These are phyloP conservation scores for Tenrec ecaudatus DNA, from an alignment of 2,113 vertebrate species.

Conservation along the genomic window DNA sequence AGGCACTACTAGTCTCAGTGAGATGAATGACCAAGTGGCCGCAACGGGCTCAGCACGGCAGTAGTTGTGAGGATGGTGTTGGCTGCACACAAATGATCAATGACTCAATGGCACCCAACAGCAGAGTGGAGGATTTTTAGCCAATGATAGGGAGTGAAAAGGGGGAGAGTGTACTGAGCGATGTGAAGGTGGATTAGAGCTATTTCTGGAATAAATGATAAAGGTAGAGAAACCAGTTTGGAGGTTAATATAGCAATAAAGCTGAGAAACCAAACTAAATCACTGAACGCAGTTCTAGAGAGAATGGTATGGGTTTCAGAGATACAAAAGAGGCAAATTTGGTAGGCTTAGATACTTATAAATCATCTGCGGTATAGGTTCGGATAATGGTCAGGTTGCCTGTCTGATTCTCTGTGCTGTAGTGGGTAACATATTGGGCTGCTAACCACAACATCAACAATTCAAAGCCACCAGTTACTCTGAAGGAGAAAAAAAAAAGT, in stretches of 20 bases:
- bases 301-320: background rate
- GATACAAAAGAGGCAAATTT: background rate
- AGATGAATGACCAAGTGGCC: too few relatives aligned
- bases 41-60: too few relatives aligned
- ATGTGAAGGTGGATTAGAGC: background rate
- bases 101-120: too few relatives aligned
- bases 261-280: conserved; percentile 13
- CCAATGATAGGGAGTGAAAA: background rate
- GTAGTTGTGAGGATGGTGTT: too few relatives aligned
- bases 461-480: too few relatives aligned
- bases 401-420: background rate
- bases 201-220: conserved; percentile 17
- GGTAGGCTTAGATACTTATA: background rate
- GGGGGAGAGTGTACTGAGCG: background rate
- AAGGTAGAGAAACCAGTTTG: background rate
- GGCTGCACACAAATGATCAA: too few relatives aligned
- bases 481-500: too few relatives aligned
- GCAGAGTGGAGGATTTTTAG: background rate
- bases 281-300: background rate
- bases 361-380: background rate
- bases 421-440: too few relatives aligned
- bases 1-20: too few relatives aligned
- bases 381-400: background rate
- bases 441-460: too few relatives aligned
- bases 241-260: conserved; percentile 41